Base-by-base conservation (phyloP, 2,888 invertebrate genomes). In the Euclidia mi region DNA sequence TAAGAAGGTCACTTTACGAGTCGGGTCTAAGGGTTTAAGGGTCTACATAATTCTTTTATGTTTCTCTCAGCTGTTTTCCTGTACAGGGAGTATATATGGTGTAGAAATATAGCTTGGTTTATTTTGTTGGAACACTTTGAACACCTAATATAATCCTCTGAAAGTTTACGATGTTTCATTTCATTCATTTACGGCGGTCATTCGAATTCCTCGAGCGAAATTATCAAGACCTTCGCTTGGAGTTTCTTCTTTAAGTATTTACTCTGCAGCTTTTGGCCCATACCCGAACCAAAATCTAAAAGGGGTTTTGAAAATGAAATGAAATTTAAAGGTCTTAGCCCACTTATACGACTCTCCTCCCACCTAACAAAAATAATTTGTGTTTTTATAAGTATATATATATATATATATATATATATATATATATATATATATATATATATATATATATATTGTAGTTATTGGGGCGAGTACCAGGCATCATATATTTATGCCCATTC, bases 11-110 rank as follows among this genome's bases (percentile, higher is more conserved):
- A 34, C 37, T 44, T 40, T 52, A 45, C 20, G 41, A 45, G 40
- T 17, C 25, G 2, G 32, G 9, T 14, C 18, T 38, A 32, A 17
- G 29, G 37, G 11, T 18, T 2, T n/a, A 12, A 20, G 20, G 38
- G 31, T 38, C 20, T 10, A 31, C 3, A n/a, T 49, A 28, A 28
- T 14, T 9, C 45, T 60, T 66, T 71, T 66, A 63, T 31, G 34
- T 56, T 41, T n/a, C 10, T 11, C 25, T 15, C 37, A 28, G 32
- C 44, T 11, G 18, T 40, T 55, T 51, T 15, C 15, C 18, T 29
- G 1, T 29, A 28, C 20, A n/a, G 18, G 3, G 25, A 7, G 20
- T 25, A 25, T 41, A n/a, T 25, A n/a, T 17, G 10, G 7, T 7
- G n/a, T n/a, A n/a, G n/a, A 46, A 3, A 37, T 37, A 10, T 14